Evolutionary conservation across 2,797 vertebrate species (phyloP).

Genomic region (Epinephelus coioides): DNA sequence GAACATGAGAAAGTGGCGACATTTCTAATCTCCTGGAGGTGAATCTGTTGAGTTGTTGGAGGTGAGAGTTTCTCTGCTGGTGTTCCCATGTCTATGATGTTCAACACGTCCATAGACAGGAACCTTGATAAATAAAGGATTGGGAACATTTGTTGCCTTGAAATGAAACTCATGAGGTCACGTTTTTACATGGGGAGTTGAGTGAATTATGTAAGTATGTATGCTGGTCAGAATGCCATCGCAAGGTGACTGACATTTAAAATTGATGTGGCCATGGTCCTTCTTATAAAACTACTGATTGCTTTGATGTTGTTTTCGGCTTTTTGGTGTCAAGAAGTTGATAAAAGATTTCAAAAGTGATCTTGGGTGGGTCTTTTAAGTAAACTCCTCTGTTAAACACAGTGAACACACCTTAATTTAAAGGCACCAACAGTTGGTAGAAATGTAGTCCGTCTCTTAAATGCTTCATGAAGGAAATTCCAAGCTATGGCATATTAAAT

Average conservation of each 20-base stretch:
- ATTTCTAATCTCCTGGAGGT: slow-evolving; percentile 33
- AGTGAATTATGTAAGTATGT: slow-evolving; percentile 14
- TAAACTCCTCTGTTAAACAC: neutral
- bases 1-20: slow-evolving; percentile 18
- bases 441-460: neutral
- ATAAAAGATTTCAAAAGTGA: too few species aligned
- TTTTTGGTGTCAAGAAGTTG: neutral
- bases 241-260: neutral
- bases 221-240: neutral
- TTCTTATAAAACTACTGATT: neutral
- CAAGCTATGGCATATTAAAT: slow-evolving; percentile 11
- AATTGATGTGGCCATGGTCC: neutral
- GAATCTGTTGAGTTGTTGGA: slow-evolving; percentile 28
- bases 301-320: neutral
- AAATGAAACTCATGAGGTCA: neutral
- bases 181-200: neutral
- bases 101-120: neutral
- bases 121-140: neutral
- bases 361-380: neutral
- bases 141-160: neutral
- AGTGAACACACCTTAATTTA: neutral
- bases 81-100: neutral
- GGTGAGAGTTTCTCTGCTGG: neutral
- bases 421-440: neutral
- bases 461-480: slow-evolving; percentile 17